Conservation (phyloP, 2,888 invertebrate genomes). For the Pristionchus mayeri region DNA sequence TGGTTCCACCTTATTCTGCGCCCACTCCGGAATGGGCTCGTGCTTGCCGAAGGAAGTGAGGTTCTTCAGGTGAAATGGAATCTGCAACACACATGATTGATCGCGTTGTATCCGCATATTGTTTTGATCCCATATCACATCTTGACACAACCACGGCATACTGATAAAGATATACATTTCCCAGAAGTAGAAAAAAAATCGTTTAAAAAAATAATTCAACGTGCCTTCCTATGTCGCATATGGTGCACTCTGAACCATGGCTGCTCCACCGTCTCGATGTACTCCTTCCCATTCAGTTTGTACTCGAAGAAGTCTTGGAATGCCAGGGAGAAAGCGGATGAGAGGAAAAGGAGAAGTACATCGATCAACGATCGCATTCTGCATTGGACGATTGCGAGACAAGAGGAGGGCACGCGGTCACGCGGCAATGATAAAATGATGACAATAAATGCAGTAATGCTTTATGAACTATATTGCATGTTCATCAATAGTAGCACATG, state of each 20-base stretch:
- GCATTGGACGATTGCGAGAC: too few relatives aligned
- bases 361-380: not conserved
- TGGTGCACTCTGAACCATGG: slow-evolving; percentile 66
- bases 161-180: too few relatives aligned
- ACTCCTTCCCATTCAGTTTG: slow-evolving; percentile 56
- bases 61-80: not conserved
- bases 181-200: too few relatives aligned
- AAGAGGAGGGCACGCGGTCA: too few relatives aligned
- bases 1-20: slow-evolving; percentile 52
- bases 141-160: too few relatives aligned
- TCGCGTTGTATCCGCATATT: too few relatives aligned
- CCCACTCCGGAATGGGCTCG: slow-evolving; percentile 64
- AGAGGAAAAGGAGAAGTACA: not conserved
- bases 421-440: too few relatives aligned
- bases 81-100: too few relatives aligned
- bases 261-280: slow-evolving; percentile 60
- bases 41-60: slow-evolving; percentile 54
- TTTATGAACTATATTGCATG: too few relatives aligned
- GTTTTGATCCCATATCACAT: too few relatives aligned
- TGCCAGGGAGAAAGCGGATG: slow-evolving; percentile 9
- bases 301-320: not conserved
- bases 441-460: too few relatives aligned
- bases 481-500: too few relatives aligned
- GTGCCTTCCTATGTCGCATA: slow-evolving; percentile 52
- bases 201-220: not conserved